A percentile compares a stretch with the other conserved stretches of the same genome.
Evolutionary conservation across 92 coral and sea anemone species (phyloP).

Genomic region (Meandrina meandrites): DNA sequence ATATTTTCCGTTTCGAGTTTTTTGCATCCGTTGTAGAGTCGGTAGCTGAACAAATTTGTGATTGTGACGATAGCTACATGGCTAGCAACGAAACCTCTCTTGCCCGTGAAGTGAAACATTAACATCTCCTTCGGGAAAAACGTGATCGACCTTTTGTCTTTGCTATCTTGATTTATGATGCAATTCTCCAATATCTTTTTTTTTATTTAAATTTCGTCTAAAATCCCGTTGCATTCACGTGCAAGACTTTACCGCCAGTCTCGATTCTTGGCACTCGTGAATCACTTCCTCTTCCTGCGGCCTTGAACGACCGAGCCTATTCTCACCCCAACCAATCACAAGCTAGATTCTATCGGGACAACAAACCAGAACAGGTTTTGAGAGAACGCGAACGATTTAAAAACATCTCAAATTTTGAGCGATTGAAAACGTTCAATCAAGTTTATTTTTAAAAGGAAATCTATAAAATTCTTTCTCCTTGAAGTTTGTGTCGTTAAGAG

Average conservation of each 20-base stretch:
- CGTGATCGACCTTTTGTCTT: not conserved
- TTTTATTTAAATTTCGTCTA: not conserved
- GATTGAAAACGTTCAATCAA: not conserved
- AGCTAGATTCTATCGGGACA: not conserved
- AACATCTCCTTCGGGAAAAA: not conserved
- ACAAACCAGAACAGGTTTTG: not conserved
- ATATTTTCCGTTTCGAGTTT: too few species aligned
- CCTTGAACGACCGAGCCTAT: conserved; percentile 24
- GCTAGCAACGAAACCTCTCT: too few species aligned
- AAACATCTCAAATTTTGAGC: not conserved
- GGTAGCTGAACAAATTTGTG: too few species aligned
- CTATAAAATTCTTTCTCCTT: not conserved
- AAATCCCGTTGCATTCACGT: not conserved
- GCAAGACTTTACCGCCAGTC: not conserved
- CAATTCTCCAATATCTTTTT: not conserved
- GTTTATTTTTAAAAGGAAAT: not conserved
- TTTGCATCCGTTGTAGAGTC: too few species aligned
- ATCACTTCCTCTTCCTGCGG: not conserved
- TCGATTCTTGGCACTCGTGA: not conserved
- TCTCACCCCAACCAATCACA: conserved; percentile 11
- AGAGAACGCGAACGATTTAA: not conserved
- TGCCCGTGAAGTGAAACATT: not conserved
- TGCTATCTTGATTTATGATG: not conserved
- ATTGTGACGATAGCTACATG: too few species aligned
- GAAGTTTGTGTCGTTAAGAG: not conserved